A percentile compares a stretch with the other conserved stretches of the same genome.
Conservation (phyloP, 2,113 vertebrate genomes). For the Hypocryptadius cinnamomeus region DNA sequence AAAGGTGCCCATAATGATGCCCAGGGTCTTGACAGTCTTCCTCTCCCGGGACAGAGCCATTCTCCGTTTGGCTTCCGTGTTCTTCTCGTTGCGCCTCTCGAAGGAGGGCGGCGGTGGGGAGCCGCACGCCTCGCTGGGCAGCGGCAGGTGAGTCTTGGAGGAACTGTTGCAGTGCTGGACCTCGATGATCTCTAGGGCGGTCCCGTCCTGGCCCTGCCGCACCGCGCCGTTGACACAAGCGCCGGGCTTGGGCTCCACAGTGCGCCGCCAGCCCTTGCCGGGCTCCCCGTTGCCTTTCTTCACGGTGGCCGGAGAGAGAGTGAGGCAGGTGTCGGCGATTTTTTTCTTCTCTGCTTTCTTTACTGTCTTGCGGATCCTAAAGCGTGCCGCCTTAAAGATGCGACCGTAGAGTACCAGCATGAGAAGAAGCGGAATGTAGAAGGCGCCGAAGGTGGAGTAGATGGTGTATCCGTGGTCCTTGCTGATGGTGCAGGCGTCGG, state of each 20-base stretch:
- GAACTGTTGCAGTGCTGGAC: constrained; percentile 72
- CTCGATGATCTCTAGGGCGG: constrained; percentile 85
- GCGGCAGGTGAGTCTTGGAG: constrained; percentile 81
- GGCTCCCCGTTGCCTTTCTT: constrained; percentile 77
- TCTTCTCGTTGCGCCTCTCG: constrained; percentile 80
- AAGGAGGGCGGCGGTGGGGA: constrained; percentile 62
- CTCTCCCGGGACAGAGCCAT: constrained; percentile 89
- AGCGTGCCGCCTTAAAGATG: constrained; percentile 93
- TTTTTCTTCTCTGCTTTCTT: constrained; percentile 80
- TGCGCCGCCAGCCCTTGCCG: constrained; percentile 65
- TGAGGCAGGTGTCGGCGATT: constrained; percentile 67
- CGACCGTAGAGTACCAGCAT: constrained; percentile 95
- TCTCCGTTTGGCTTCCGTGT: constrained; percentile 83
- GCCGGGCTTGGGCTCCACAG: constrained; percentile 64
- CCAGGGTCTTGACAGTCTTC: constrained; percentile 94
- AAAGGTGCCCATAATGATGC: constrained; percentile 98
- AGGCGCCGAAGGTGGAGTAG: constrained; percentile 97
- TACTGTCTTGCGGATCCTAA: constrained; percentile 91
- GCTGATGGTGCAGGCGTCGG: constrained; percentile 92
- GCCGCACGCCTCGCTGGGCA: constrained; percentile 72
- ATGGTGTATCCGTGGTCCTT: constrained; percentile 96
- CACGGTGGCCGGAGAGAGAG: constrained; percentile 68
- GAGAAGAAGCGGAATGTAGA: constrained; percentile 93
- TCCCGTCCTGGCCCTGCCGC: constrained; percentile 74
- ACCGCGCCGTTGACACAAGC: constrained; percentile 83